Evolutionary conservation across 2,888 invertebrate genomes (phyloP), one percentile per base, ranked within the genome.

Genomic region (Cyaniris semiargus): DNA sequence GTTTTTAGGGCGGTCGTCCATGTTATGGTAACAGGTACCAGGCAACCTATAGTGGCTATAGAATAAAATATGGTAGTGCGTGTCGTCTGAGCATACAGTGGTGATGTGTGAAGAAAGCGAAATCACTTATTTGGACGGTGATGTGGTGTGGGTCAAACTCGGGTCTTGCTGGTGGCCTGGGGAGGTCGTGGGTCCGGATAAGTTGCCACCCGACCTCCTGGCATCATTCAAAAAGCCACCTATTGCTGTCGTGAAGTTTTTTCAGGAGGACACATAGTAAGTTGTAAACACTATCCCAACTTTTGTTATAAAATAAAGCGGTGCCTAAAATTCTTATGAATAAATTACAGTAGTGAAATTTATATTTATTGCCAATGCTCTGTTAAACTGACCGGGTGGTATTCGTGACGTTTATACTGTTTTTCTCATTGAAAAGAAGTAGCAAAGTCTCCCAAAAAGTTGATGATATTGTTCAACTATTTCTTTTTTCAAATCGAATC

Each of bases 111-210:
- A 96, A 85, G 96, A 96, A 91, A 95, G 95, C 84, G 95, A 95
- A 92, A 94, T 95, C 83, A 92, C 88, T 85, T 97, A 96, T 91
- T 92, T 94, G 83, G 96, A 96, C 83, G 97, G 97, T 76, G 97
- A 97, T 85, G 94, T 97, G 84, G 97, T 97, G 80, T 98, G 97
- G 97, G 97, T 97, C 27, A 97, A 97, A 89, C 90, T 97, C 80
- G 96, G 97, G 60, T 94, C 95, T 66, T 96, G 95, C 84, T 98
- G 97, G 97, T 98, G 98, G 98, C 97, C 98, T 38, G 97, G 97
- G 15, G 96, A 96, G 88, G 97, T 97, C 79, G 95, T 95, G 72
- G 95, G 95, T 80, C 87, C 94, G 31, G 95, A 95, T 77, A 94
- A 94, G 84, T 90, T 97, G 78, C 96, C 97, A 34, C 95, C 96